Conservation (phyloP, 2,113 vertebrate species). For the Hyaena hyaena region DNA sequence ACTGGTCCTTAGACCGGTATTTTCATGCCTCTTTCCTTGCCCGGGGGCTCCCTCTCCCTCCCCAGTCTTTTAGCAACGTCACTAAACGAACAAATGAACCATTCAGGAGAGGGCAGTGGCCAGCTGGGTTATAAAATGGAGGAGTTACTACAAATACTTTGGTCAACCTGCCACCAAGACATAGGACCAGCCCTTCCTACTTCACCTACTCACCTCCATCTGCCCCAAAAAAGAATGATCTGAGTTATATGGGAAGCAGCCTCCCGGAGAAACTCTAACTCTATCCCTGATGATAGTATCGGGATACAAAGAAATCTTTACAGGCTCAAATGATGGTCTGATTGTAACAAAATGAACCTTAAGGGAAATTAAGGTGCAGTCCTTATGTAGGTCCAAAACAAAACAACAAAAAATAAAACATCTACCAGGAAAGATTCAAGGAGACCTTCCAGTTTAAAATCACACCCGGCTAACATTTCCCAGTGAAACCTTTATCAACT, state of each 20-base stretch:
- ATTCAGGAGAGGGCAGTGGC: neutral
- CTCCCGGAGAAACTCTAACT: neutral
- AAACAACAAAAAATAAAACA: slow-evolving; percentile 25
- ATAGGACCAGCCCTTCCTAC: neutral
- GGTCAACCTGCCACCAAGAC: neutral
- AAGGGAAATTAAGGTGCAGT: neutral
- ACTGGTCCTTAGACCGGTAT: neutral
- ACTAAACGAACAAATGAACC: neutral
- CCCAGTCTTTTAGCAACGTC: neutral
- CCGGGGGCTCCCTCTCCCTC: neutral
- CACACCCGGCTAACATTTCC: neutral
- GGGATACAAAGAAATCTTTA: neutral
- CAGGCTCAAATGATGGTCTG: neutral
- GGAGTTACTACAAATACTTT: neutral
- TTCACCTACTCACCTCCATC: neutral
- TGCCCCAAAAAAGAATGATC: neutral
- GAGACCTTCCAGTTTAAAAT: neutral
- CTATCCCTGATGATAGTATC: neutral
- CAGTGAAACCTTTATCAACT: neutral
- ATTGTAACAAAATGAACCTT: neutral
- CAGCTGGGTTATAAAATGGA: neutral
- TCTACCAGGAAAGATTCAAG: neutral
- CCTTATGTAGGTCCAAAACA: slow-evolving; percentile 18
- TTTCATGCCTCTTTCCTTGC: neutral
- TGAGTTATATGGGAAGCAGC: neutral